Percentiles rank a stretch among this genome's conserved stretches.
phyloP scores from a whole-genome alignment of 2,888 invertebrate genomes.

The Abrostola tripartita region DNA sequence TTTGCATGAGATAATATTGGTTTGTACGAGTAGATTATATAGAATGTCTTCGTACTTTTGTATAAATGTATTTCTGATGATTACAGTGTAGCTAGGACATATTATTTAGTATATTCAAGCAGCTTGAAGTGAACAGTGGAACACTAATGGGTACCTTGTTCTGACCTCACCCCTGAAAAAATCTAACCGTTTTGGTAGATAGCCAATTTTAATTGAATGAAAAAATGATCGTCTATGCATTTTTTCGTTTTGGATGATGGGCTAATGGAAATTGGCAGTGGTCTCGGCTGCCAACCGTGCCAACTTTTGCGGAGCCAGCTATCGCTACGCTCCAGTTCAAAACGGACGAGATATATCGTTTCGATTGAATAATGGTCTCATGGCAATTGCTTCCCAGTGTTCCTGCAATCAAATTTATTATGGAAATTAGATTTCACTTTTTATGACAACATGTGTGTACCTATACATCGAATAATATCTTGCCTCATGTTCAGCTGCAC shows the following conservation, averaged over 20 bases:
- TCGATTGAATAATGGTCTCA: conserved; percentile 86
- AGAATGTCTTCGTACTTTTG: no score
- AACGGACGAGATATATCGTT: conserved; percentile 84
- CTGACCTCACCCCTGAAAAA: conserved; percentile 57
- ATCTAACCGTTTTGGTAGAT: conserved; percentile 77
- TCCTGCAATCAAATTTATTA: conserved; percentile 74
- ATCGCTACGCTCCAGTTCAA: conserved; percentile 85
- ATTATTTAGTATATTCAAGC: background rate
- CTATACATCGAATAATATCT: background rate
- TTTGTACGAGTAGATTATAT: no score
- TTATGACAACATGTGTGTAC: conserved; percentile 6
- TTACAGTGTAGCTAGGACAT: no score
- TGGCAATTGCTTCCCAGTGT: conserved; percentile 79
- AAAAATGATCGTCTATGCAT: conserved; percentile 88
- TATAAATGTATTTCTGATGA: no score
- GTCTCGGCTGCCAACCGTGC: conserved; percentile 83
- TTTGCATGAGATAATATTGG: background rate
- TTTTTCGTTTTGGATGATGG: conserved; percentile 88
- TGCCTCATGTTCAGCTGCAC: background rate
- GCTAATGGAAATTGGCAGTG: conserved; percentile 89
- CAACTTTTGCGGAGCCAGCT: conserved; percentile 87
- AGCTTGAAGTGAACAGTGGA: conserved; percentile 4
- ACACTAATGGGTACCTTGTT: conserved; percentile 14
- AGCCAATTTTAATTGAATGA: conserved; percentile 88
- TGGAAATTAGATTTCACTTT: conserved; percentile 61